These are phyloP conservation scores for Hippocampus guttulatus DNA, from an alignment of 2,113 vertebrate species.

Conservation along the genomic window DNA sequence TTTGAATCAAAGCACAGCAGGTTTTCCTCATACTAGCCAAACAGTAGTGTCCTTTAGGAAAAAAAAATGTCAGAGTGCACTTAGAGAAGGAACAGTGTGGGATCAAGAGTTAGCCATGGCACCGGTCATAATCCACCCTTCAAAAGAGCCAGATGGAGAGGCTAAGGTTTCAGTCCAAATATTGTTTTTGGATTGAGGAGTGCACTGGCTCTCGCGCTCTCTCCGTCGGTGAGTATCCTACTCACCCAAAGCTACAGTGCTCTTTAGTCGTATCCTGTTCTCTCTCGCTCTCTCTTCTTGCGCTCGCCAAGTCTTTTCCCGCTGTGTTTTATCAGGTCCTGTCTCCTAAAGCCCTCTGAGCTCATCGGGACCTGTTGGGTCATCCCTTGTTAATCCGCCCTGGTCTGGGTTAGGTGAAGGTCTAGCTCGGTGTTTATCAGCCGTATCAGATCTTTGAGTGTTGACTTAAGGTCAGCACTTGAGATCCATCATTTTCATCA, in stretches of 20 bases:
- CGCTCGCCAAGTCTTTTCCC: constrained; percentile 23
- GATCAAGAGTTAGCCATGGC: constrained; percentile 65
- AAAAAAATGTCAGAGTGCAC: constrained; percentile 48
- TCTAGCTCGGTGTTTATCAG: constrained; percentile 34
- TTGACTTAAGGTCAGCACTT: constrained; percentile 42
- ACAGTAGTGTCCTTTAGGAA: constrained; percentile 35
- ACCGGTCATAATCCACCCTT: constrained; percentile 74
- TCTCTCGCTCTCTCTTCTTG: constrained; percentile 21
- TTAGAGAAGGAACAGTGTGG: constrained; percentile 64
- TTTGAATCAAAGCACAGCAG: not conserved
- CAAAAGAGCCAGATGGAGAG: constrained; percentile 77
- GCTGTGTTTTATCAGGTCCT: constrained; percentile 67
- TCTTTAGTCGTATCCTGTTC: constrained; percentile 23
- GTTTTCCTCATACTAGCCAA: constrained; percentile 20
- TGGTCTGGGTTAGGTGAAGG: constrained; percentile 26
- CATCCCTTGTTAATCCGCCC: constrained; percentile 44
- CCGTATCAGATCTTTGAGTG: constrained; percentile 34
- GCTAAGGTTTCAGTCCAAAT: constrained; percentile 76
- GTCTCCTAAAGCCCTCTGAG: constrained; percentile 62
- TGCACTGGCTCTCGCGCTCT: constrained; percentile 44
- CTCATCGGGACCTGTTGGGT: constrained; percentile 48
- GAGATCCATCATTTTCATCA: constrained; percentile 13
- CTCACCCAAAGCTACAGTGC: constrained; percentile 46
- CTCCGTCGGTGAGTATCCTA: constrained; percentile 44
- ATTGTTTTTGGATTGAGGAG: constrained; percentile 76